These are phyloP conservation scores for Saturnia pavonia DNA, from an alignment of 2,888 invertebrate species.

Conservation along the genomic window DNA sequence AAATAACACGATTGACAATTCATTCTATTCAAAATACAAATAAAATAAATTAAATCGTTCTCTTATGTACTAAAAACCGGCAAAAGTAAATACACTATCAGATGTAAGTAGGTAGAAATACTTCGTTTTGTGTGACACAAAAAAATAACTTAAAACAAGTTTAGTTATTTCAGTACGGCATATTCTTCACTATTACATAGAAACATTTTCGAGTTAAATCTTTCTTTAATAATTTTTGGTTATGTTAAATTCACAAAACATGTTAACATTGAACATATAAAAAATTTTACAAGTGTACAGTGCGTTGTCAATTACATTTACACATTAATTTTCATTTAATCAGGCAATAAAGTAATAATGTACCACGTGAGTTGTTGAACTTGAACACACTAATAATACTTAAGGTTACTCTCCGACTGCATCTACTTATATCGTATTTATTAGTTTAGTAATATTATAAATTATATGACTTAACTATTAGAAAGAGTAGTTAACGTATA, in stretches of 20 bases:
- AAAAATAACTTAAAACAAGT: too few relatives aligned
- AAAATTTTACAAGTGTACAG: too few relatives aligned
- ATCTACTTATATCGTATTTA: neutral
- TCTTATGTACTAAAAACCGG: neutral
- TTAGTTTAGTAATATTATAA: slow-evolving; percentile 1
- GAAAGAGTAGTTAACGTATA: neutral
- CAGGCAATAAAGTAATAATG: neutral
- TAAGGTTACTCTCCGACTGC: slow-evolving; percentile 12
- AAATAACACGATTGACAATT: too few relatives aligned
- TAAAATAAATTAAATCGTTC: neutral
- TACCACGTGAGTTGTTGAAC: slow-evolving; percentile 62
- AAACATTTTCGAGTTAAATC: neutral
- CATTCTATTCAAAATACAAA: neutral
- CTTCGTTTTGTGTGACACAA: neutral
- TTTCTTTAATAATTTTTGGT: too few relatives aligned
- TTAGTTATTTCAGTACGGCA: too few relatives aligned
- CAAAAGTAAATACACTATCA: too few relatives aligned
- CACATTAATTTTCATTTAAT: neutral
- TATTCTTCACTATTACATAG: neutral
- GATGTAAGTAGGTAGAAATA: too few relatives aligned
- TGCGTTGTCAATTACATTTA: neutral
- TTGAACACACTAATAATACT: slow-evolving; percentile 59
- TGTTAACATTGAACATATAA: too few relatives aligned
- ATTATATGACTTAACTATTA: neutral
- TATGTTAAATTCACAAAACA: too few relatives aligned